Conservation (phyloP, 2,888 invertebrate genomes). For the Acronicta aceris region DNA sequence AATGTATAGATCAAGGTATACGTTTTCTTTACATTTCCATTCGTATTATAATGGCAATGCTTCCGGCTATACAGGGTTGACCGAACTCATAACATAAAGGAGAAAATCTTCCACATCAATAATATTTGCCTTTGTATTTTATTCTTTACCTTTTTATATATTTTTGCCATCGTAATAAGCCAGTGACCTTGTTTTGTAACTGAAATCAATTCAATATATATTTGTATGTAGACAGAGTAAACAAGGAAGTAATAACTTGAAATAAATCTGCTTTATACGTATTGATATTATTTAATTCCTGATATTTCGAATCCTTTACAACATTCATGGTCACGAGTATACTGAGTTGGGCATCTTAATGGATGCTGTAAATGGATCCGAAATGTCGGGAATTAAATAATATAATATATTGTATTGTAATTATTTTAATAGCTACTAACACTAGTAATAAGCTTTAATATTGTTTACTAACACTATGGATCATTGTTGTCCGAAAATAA, state of each 20-base stretch:
- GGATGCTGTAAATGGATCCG: too few species aligned
- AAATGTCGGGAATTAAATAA: too few species aligned
- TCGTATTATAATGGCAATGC: conserved; percentile 28
- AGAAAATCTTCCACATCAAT: conserved; percentile 27
- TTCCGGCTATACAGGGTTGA: conserved; percentile 31
- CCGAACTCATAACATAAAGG: conserved; percentile 18
- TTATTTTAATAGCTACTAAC: too few species aligned
- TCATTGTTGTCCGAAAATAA: too few species aligned
- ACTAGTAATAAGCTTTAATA: too few species aligned
- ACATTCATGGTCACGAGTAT: too few species aligned
- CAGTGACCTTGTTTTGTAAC: not conserved
- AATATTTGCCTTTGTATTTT: conserved; percentile 30
- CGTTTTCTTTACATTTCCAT: conserved; percentile 26
- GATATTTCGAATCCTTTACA: too few species aligned
- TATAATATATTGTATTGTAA: too few species aligned
- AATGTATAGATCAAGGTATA: not conserved
- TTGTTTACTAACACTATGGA: too few species aligned
- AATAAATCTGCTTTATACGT: too few species aligned
- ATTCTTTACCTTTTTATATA: conserved; percentile 2
- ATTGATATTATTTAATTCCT: too few species aligned
- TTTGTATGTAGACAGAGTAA: not conserved
- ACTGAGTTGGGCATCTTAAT: too few species aligned
- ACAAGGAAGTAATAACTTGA: not conserved
- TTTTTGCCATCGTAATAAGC: conserved; percentile 2
- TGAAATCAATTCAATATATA: not conserved